Percentiles rank a stretch among this genome's conserved stretches.
Evolutionary conservation across 2,797 vertebrate genomes (phyloP).

Genomic region (Stomatorhinus walkeri): DNA sequence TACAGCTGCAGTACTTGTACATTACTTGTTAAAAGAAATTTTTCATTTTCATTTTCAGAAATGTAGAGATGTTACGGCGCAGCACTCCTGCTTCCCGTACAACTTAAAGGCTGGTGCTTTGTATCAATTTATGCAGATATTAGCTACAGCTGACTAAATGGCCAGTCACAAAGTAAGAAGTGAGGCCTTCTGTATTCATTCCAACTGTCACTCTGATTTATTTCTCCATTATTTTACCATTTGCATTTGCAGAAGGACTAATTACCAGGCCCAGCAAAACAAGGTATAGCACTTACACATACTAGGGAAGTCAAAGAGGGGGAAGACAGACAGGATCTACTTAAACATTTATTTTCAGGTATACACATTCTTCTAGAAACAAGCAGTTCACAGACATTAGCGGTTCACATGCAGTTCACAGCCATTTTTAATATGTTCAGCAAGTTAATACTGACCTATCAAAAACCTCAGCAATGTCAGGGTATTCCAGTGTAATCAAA

Average conservation of each 20-base stretch:
- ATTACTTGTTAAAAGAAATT: neutral
- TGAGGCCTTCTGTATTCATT: conserved; percentile 49
- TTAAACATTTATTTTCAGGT: conserved; percentile 29
- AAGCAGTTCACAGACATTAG: neutral
- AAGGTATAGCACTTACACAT: conserved; percentile 39
- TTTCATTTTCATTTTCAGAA: neutral
- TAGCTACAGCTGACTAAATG: conserved; percentile 51
- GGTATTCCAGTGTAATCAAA: conserved; percentile 30
- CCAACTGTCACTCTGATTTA: conserved; percentile 51
- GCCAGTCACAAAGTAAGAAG: conserved; percentile 43
- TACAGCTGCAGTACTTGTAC: neutral
- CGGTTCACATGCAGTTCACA: neutral
- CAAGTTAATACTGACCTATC: conserved; percentile 28
- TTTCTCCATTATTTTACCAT: conserved; percentile 54
- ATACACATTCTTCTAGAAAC: conserved; percentile 21
- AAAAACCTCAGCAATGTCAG: neutral
- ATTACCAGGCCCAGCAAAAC: conserved; percentile 48
- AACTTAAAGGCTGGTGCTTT: conserved; percentile 33
- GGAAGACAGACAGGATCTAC: conserved; percentile 36
- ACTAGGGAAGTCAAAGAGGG: conserved; percentile 22
- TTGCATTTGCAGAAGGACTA: conserved; percentile 52
- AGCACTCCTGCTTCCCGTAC: conserved; percentile 42
- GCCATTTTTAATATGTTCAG: conserved; percentile 13
- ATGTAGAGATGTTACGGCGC: conserved; percentile 43
- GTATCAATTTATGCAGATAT: conserved; percentile 48